These are phyloP conservation scores for Oncorhynchus masou DNA, from an alignment of 2,113 vertebrate genomes.

Conservation along the genomic window DNA sequence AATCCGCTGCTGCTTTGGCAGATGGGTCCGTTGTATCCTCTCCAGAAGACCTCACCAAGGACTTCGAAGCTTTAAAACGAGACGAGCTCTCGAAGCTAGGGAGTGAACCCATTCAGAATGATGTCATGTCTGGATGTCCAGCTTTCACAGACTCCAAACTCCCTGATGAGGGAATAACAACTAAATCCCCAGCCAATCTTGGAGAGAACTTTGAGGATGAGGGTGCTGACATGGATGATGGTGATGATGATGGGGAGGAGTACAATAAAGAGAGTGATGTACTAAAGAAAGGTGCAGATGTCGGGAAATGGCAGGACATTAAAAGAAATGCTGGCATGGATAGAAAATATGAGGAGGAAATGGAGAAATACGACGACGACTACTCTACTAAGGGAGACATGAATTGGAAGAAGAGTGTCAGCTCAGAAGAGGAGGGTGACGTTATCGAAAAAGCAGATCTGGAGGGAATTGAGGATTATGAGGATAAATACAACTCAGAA, in stretches of 20 bases:
- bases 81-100: constrained; percentile 73
- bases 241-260: constrained; percentile 52
- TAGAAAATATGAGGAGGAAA: constrained; percentile 74
- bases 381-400: constrained; percentile 46
- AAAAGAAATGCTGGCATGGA: constrained; percentile 60
- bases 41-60: constrained; percentile 94
- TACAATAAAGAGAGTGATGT: constrained; percentile 40
- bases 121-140: constrained; percentile 37
- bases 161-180: constrained; percentile 63
- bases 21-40: constrained; percentile 84
- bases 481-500: constrained; percentile 66
- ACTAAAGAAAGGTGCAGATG: constrained; percentile 13
- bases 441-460: constrained; percentile 92
- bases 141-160: constrained; percentile 49
- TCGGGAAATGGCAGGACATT: constrained; percentile 29
- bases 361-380: constrained; percentile 66
- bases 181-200: constrained; percentile 45
- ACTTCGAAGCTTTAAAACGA: constrained; percentile 89
- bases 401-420: constrained; percentile 76
- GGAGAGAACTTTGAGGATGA: constrained; percentile 51
- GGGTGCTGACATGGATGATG: background rate
- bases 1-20: constrained; percentile 68
- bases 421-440: constrained; percentile 79
- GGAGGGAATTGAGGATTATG: constrained; percentile 85
- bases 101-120: constrained; percentile 35